Evolutionary conservation across 2,113 vertebrate genomes (phyloP), one percentile per base, ranked within the genome.

Genomic region (Cairina moschata): DNA sequence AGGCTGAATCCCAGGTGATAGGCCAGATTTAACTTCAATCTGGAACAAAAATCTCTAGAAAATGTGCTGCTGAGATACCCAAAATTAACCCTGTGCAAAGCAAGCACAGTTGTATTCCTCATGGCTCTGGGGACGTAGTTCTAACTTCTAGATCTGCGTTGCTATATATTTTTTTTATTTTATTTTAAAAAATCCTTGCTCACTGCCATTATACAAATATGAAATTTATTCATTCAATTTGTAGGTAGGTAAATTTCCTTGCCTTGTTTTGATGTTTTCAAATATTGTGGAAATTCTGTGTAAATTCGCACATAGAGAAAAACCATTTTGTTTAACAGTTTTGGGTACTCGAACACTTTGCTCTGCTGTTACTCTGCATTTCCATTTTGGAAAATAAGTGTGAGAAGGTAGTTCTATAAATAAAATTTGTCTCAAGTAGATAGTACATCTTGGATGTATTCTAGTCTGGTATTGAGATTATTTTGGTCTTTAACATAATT

Each of bases 1-100:
- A 95, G 77, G 40, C 77, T 96, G 48, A 91, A 75, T 92, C 93
- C 69, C 74, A 96, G 81, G 68, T 88, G 79, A 84, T 32, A 91
- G 87, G 89, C 83, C 91, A 94, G 89, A 93, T 95, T 95, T 93
- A 92, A 95, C 81, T 94, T 74, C 91, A 95, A 79, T 97, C 89
- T 97, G 95, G 81, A 87, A 58, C 52, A 91, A 90, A 95, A 93
- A 59, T 60, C 44, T 68, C 92, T 81, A 81, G 88, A 95, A 90
- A 88, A 93, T 94, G 28, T 72, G 54, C 38, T 88, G 31, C 52
- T 84, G 34, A 92, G 81, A 81, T 75, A 69, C 52, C 58, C 81
- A 87, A 74, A 95, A 89, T 95, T 96, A 95, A 94, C 83, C 88
- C 91, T 79, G 92, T 74, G 76, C 91, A 92, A 82, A 87, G 34